These are phyloP conservation scores for Cephus sareptanus DNA, from an alignment of 2,888 invertebrate species.

Conservation along the genomic window DNA sequence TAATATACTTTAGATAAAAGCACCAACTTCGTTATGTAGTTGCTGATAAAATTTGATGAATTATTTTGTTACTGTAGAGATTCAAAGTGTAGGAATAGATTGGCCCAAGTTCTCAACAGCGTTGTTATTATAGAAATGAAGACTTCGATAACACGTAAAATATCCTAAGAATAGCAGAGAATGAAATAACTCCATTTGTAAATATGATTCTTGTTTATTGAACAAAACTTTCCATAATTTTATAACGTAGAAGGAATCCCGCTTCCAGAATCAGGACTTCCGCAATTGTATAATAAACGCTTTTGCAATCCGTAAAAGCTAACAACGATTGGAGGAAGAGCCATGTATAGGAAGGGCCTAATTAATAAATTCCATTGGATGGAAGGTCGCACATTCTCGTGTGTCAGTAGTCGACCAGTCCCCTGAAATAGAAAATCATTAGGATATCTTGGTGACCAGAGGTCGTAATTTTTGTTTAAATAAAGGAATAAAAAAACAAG, in stretches of 20 bases:
- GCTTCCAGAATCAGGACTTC: not conserved
- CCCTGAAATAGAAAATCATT: constrained; percentile 45
- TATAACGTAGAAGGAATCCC: constrained; percentile 20
- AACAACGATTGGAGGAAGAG: constrained; percentile 21
- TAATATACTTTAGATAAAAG: not conserved
- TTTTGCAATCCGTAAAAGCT: not conserved
- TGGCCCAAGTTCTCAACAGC: not conserved
- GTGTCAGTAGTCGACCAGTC: constrained; percentile 61
- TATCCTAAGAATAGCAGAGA: not conserved
- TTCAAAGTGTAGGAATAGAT: not conserved
- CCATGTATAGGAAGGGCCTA: constrained; percentile 22
- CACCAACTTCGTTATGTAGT: not conserved
- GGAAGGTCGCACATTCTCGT: constrained; percentile 25
- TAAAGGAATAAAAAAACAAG: not conserved
- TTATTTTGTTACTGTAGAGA: not conserved
- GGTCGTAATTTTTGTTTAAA: not conserved
- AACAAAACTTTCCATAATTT: constrained; percentile 20
- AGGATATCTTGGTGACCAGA: constrained; percentile 7
- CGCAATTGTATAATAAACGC: not conserved
- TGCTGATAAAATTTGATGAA: not conserved
- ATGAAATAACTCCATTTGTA: not conserved
- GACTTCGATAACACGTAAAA: not conserved
- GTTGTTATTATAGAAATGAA: not conserved
- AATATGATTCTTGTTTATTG: constrained; percentile 14
- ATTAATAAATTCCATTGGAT: constrained; percentile 25